Evolutionary conservation across 2,888 invertebrate species (phyloP), one percentile per base, ranked within the genome.

Genomic region (Onchidella celtica): DNA sequence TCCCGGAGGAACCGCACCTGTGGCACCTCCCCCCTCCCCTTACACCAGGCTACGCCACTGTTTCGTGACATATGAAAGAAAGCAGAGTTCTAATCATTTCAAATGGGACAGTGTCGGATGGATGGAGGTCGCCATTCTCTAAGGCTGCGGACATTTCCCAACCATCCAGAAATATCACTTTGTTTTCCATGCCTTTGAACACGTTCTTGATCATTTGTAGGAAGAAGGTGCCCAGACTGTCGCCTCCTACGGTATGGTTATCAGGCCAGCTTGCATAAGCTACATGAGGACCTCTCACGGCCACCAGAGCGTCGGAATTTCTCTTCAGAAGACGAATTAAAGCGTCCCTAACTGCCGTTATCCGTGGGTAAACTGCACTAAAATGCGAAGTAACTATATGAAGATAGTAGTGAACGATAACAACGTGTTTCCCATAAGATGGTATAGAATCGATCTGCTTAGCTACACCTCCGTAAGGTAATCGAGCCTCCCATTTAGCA

Each of bases 61-160:
- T 11, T 17, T 47, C 47, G 17, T 47, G 47, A 72, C 79, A 79
- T 32, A 32, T 55, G 27, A 72, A 79, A 2, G 72, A 38, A 34
- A 79, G 27, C 4, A 72, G 55, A 21, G 72, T 79, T n/a, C 63
- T 61, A 0, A 65, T 24, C 65, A 79, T 17, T 24, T 70, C 72
- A 9, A 32, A 6, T 0, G 79, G 70, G 1, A 79, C 65, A 17
- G 0, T 47, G 2, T 63, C 17, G 17, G 17, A 32, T 0, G 79
- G 79, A 34, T 79, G 79, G n/a, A 40, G 38, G 0, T 0, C 32
- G 2, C 34, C 2, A 47, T 79, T 79, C 38, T 72, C 79, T n/a
- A 79, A 24, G 27, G 79, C 79, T 47, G 34, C 21, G 0, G 79
- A 65, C 79, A 72, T 79, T 32, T 72, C 79, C 79, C 79, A 79